phyloP scores from a whole-genome alignment of 2,113 vertebrate species.

The Lonchura striata region DNA sequence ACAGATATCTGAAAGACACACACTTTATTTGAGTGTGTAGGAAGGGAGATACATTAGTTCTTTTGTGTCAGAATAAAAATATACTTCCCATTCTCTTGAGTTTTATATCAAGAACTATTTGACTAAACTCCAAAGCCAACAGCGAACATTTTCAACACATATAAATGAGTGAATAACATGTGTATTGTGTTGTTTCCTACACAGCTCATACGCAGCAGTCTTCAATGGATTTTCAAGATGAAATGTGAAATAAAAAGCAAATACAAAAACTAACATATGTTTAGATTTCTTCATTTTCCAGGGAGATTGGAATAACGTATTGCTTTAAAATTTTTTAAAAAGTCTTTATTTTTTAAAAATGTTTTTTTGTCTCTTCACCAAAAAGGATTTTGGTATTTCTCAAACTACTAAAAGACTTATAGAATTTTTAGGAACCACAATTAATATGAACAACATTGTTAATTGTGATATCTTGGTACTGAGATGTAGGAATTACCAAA shows the following conservation, averaged over 20 bases:
- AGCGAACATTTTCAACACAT: background rate
- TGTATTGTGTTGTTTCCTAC: background rate
- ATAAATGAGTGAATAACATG: background rate
- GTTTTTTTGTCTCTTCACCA: background rate
- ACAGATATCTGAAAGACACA: background rate
- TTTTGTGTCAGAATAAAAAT: conserved; percentile 24
- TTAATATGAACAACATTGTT: background rate
- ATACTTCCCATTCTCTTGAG: conserved; percentile 20
- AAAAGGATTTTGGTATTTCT: background rate
- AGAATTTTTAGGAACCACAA: background rate
- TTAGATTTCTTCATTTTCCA: background rate
- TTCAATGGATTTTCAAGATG: background rate
- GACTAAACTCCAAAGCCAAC: conserved; percentile 43
- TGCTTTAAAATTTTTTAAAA: background rate
- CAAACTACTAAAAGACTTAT: background rate
- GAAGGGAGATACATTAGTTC: conserved; percentile 1
- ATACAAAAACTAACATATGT: background rate
- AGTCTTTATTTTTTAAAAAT: background rate
- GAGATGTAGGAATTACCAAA: background rate
- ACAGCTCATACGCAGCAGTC: background rate
- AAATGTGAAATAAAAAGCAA: background rate
- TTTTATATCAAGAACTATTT: conserved; percentile 13
- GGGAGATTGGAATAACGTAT: background rate
- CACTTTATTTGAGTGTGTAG: background rate
- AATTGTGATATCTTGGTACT: background rate